A percentile compares a stretch with the other conserved stretches of the same genome.
These are phyloP conservation scores for Strigamia transsilvanica DNA, from an alignment of 2,888 invertebrate genomes.

Conservation along the genomic window DNA sequence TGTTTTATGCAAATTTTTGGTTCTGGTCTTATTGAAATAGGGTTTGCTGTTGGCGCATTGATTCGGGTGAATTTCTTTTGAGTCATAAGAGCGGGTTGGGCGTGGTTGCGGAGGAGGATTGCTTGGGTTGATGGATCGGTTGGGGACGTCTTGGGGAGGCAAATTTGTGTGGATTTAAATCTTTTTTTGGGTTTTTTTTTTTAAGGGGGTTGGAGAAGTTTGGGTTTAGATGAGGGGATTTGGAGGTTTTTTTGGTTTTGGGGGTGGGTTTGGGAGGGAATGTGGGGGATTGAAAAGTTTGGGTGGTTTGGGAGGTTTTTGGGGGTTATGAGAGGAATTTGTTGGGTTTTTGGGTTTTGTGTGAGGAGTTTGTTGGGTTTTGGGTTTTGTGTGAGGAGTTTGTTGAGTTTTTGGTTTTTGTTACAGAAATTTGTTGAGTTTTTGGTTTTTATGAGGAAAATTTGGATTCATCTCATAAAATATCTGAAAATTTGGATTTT, in stretches of 20 bases:
- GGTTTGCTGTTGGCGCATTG: not conserved
- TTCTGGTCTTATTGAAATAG: constrained; percentile 7
- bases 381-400: no score
- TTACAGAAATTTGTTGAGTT: no score
- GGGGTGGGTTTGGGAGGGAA: not conserved
- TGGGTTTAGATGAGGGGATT: not conserved
- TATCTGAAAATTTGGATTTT: no score
- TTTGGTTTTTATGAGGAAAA: no score
- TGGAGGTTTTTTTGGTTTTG: not conserved
- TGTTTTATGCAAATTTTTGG: constrained; percentile 28
- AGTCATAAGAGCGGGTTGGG: constrained; percentile 16
- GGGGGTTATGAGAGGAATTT: no score
- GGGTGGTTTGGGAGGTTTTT: no score
- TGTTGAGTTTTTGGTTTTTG: no score
- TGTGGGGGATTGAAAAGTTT: not conserved
- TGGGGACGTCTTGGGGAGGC: constrained; percentile 1
- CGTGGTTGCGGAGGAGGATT: constrained; percentile 28
- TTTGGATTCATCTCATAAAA: no score
- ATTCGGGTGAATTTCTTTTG: constrained; percentile 35
- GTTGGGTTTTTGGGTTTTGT: no score
- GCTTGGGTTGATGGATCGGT: not conserved
- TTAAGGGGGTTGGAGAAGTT: not conserved
- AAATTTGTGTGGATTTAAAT: not conserved
- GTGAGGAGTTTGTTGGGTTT: no score
- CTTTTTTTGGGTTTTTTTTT: not conserved